Evolutionary conservation across 2,888 invertebrate species (phyloP).

Genomic region (Mimumesa dahlbomi): DNA sequence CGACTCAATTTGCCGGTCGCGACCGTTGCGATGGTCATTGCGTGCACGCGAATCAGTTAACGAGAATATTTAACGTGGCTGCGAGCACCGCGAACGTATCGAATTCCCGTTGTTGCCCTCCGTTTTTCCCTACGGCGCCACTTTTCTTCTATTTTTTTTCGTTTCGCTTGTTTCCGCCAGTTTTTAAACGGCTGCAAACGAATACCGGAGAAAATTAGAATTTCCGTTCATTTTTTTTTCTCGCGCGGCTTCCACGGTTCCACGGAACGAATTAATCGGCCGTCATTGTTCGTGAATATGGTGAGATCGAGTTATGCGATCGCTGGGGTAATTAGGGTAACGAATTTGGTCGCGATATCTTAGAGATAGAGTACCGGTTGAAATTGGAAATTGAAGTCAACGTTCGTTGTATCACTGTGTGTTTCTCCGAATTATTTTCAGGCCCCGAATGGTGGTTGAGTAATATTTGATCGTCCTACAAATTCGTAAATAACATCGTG

Average conservation of each 20-base stretch:
- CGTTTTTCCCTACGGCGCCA: too few species aligned
- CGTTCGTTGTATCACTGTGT: too few species aligned
- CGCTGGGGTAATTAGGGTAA: not conserved
- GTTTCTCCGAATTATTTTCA: too few species aligned
- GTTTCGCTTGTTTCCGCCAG: too few species aligned
- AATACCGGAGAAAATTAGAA: too few species aligned
- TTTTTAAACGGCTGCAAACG: too few species aligned
- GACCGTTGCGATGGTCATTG: not conserved
- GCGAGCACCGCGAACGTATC: not conserved
- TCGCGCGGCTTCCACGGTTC: not conserved
- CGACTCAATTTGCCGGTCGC: slow-evolving; percentile 7
- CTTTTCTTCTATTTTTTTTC: too few species aligned
- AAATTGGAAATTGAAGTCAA: too few species aligned
- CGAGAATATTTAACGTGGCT: slow-evolving; percentile 4
- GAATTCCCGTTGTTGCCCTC: too few species aligned
- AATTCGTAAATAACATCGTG: not conserved
- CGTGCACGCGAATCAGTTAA: slow-evolving; percentile 6
- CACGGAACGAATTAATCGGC: not conserved
- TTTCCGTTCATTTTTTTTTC: not conserved
- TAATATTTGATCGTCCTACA: not conserved
- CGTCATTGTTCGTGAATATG: too few species aligned
- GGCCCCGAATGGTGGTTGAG: too few species aligned
- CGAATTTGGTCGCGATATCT: not conserved
- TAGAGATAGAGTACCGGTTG: too few species aligned
- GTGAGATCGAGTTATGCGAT: not conserved